Evolutionary conservation across 2,888 invertebrate genomes (phyloP).

Genomic region (Eugnorisma glareosa): DNA sequence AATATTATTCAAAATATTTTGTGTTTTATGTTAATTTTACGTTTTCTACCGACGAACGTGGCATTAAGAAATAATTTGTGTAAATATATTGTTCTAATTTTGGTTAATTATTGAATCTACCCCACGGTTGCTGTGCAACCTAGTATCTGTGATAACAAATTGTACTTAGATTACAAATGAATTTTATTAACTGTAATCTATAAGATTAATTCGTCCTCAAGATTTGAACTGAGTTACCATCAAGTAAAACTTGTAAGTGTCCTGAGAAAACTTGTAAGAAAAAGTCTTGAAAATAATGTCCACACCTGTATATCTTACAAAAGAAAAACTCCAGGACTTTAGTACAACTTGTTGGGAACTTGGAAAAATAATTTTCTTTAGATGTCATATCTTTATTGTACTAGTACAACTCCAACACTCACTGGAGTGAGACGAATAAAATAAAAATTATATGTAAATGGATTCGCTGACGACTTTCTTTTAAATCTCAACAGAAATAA

Average conservation of each 20-base stretch:
- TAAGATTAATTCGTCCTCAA: not conserved
- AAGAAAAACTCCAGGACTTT: not conserved
- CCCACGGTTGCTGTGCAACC: not conserved
- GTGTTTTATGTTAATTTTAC: conserved; percentile 65
- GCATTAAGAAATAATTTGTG: conserved; percentile 48
- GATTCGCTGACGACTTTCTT: conserved; percentile 19
- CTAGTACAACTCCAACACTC: not conserved
- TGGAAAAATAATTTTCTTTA: not conserved
- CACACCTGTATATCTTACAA: not conserved
- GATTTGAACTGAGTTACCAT: not conserved
- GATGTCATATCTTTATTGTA: not conserved
- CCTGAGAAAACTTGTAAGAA: not conserved
- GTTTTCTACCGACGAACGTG: conserved; percentile 20
- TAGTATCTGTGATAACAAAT: conserved; percentile 25
- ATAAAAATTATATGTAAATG: not conserved
- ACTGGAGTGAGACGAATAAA: not conserved
- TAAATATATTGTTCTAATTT: conserved; percentile 51
- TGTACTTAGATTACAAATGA: conserved; percentile 9
- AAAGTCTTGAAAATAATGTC: not conserved
- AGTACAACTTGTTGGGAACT: not conserved
- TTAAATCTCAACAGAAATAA: conserved; percentile 10
- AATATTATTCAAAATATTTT: conserved; percentile 67
- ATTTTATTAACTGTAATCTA: not conserved
- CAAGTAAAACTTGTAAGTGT: not conserved
- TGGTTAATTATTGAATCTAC: conserved; percentile 42